phyloP scores from a whole-genome alignment of 2,113 vertebrate genomes.

The Nothocercus nigrocapillus region DNA sequence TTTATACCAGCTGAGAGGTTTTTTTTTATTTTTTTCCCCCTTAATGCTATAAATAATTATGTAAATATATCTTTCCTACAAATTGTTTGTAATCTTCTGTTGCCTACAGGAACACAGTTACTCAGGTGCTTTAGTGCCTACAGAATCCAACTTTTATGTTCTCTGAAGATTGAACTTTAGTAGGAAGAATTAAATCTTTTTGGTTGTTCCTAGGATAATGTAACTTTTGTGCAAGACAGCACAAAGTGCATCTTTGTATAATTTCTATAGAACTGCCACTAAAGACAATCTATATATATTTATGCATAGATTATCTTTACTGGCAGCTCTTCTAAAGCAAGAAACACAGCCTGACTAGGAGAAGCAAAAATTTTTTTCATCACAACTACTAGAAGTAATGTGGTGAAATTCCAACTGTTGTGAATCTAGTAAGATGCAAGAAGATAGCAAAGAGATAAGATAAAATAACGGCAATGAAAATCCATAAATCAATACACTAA shows the following conservation, averaged over 20 bases:
- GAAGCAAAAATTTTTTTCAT: background rate
- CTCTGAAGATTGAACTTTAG: background rate
- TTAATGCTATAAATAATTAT: background rate
- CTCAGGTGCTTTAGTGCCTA: background rate
- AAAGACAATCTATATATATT: too few species aligned
- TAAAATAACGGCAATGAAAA: background rate
- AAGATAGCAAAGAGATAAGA: background rate
- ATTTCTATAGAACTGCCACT: background rate
- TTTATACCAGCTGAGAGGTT: background rate
- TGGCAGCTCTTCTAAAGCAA: background rate
- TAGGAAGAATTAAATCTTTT: background rate
- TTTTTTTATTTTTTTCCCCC: background rate
- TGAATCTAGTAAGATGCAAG: background rate
- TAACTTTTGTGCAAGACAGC: background rate
- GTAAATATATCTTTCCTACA: background rate
- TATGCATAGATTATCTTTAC: too few species aligned
- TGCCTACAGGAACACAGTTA: too few species aligned
- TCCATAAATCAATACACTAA: background rate
- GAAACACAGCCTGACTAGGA: background rate
- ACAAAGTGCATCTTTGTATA: background rate
- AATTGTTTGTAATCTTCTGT: background rate
- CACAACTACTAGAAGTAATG: background rate
- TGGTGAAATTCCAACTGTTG: background rate
- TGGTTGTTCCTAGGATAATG: background rate
- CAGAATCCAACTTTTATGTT: background rate